Evolutionary conservation across 23 tunicate genomes (phyloP).

Genomic region (Trididemnum clinides): DNA sequence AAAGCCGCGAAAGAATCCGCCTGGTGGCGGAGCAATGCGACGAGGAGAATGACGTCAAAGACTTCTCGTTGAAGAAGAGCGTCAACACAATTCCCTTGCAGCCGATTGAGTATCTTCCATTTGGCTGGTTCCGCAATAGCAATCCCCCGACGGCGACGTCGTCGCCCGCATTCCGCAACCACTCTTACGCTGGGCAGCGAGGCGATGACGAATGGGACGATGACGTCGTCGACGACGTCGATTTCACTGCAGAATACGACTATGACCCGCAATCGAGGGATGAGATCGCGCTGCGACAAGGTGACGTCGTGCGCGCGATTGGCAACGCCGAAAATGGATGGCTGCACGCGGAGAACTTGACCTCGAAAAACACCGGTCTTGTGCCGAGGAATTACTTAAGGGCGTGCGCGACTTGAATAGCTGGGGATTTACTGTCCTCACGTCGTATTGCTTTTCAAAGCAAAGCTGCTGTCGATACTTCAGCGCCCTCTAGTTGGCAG

Average conservation of each 20-base stretch:
- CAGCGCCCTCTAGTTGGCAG: no score
- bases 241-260: background rate
- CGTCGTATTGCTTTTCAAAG: no score
- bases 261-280: slow-evolving; percentile 45
- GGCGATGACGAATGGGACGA: background rate
- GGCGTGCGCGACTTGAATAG: background rate
- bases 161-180: background rate
- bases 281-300: slow-evolving; percentile 31
- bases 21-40: slow-evolving; percentile 65
- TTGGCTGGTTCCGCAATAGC: background rate
- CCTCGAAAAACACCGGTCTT: slow-evolving; percentile 37
- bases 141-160: background rate
- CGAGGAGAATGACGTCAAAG: slow-evolving; percentile 49
- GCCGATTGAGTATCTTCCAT: slow-evolving; percentile 46
- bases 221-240: slow-evolving; percentile 1
- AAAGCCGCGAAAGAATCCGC: slow-evolving; percentile 73
- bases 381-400: slow-evolving; percentile 50
- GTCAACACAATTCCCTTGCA: slow-evolving; percentile 54
- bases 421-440: no score
- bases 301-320: slow-evolving; percentile 12
- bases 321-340: slow-evolving; percentile 29
- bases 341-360: slow-evolving; percentile 23
- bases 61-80: slow-evolving; percentile 36
- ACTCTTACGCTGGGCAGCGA: background rate
- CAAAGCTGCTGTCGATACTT: no score